Conservation (phyloP, 2,888 invertebrate species). For the Clostera curtula region DNA sequence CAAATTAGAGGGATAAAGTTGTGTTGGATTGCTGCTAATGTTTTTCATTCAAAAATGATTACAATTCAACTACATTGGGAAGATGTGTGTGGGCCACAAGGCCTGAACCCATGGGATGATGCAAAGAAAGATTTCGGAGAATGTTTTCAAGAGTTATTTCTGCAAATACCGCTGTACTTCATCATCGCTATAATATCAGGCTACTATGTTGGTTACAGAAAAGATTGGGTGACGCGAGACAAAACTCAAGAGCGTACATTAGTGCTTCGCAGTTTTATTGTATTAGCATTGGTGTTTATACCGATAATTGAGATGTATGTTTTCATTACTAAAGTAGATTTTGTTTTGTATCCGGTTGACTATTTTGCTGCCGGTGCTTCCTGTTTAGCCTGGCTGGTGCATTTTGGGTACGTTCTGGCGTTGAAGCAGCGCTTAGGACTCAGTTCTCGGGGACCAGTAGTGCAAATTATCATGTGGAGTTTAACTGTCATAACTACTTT, state of each 20-base stretch:
- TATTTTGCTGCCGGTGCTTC: constrained; percentile 82
- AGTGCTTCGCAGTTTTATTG: constrained; percentile 77
- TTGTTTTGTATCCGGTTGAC: constrained; percentile 77
- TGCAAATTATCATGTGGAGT: constrained; percentile 81
- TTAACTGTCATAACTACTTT: constrained; percentile 79
- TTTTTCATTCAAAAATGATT: background rate
- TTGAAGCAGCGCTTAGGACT: constrained; percentile 77
- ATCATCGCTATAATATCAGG: constrained; percentile 86
- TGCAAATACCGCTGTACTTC: constrained; percentile 84
- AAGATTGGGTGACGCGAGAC: constrained; percentile 77
- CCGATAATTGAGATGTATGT: constrained; percentile 82
- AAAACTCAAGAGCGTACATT: constrained; percentile 77
- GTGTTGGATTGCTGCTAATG: background rate
- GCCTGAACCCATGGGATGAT: constrained; percentile 81
- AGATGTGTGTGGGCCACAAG: constrained; percentile 83
- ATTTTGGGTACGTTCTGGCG: constrained; percentile 83
- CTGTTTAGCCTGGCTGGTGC: constrained; percentile 87
- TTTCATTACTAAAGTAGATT: constrained; percentile 66
- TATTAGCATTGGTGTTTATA: constrained; percentile 77
- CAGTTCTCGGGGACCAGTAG: constrained; percentile 83
- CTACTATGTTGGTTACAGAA: constrained; percentile 84
- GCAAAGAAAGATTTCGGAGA: constrained; percentile 83
- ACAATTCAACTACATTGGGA: constrained; percentile 80
- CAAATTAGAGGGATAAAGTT: background rate
- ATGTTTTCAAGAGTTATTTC: constrained; percentile 89